Conservation (phyloP, 2,113 vertebrate species). For the Anolis carolinensis region DNA sequence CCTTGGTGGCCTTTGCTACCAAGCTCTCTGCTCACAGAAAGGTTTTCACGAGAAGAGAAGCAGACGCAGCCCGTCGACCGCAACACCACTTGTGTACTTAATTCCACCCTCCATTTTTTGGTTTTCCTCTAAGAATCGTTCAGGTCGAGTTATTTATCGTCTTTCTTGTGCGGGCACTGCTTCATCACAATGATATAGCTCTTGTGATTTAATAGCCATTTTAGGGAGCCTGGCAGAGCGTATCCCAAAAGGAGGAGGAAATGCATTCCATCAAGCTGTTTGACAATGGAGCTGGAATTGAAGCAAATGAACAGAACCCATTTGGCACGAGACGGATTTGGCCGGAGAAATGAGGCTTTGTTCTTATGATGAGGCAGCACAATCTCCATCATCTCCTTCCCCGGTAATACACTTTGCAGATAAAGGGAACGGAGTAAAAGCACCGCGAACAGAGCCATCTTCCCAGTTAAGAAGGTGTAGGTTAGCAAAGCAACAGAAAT, state of each 20-base stretch:
- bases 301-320: neutral
- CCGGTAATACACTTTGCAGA: neutral
- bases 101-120: neutral
- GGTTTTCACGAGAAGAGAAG: neutral
- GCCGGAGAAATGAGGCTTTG: neutral
- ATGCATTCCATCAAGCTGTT: neutral
- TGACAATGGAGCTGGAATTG: neutral
- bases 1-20: neutral
- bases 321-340: neutral
- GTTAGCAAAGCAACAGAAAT: neutral
- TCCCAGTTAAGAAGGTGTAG: neutral
- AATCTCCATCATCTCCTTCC: neutral
- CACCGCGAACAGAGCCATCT: neutral
- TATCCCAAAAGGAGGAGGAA: neutral
- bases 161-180: neutral
- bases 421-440: neutral
- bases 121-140: neutral
- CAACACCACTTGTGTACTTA: fast-evolving
- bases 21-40: neutral
- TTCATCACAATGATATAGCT: neutral
- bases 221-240: neutral
- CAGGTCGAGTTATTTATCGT: neutral
- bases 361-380: neutral
- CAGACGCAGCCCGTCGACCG: neutral
- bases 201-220: neutral